Conservation (phyloP, 2,888 invertebrate genomes). For the Synergus itoensis region DNA sequence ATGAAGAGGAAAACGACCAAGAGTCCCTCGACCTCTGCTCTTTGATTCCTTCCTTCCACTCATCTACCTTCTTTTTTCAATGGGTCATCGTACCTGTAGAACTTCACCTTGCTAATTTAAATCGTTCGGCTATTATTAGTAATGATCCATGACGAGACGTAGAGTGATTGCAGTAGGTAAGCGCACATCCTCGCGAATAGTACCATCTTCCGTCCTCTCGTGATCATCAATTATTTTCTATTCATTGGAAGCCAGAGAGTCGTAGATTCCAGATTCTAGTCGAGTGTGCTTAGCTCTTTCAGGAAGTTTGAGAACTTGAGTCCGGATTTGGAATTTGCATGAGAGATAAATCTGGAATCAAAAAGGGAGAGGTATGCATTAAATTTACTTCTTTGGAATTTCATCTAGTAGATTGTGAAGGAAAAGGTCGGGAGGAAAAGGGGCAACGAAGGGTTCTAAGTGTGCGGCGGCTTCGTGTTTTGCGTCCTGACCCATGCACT, state of each 20-base stretch:
- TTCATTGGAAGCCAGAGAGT: neutral
- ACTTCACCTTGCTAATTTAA: constrained; percentile 59
- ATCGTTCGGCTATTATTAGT: constrained; percentile 63
- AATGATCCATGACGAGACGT: constrained; percentile 59
- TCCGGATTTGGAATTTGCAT: neutral
- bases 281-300: neutral
- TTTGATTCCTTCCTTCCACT: constrained; percentile 22
- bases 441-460: neutral
- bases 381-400: constrained; percentile 13
- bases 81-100: constrained; percentile 42
- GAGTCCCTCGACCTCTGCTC: constrained; percentile 26
- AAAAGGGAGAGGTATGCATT: neutral
- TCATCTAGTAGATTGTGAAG: neutral
- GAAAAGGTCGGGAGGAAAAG: neutral
- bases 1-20: constrained; percentile 17
- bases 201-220: constrained; percentile 24
- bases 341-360: neutral
- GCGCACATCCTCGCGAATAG: constrained; percentile 31
- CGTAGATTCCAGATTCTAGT: neutral
- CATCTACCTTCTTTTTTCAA: constrained; percentile 32
- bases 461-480: constrained; percentile 5
- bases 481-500: constrained; percentile 15
- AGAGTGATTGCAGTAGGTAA: constrained; percentile 44
- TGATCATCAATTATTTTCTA: constrained; percentile 27
- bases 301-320: neutral